Base-by-base conservation (phyloP, 1,140 invertebrate species). In the Aphelinus certus region DNA sequence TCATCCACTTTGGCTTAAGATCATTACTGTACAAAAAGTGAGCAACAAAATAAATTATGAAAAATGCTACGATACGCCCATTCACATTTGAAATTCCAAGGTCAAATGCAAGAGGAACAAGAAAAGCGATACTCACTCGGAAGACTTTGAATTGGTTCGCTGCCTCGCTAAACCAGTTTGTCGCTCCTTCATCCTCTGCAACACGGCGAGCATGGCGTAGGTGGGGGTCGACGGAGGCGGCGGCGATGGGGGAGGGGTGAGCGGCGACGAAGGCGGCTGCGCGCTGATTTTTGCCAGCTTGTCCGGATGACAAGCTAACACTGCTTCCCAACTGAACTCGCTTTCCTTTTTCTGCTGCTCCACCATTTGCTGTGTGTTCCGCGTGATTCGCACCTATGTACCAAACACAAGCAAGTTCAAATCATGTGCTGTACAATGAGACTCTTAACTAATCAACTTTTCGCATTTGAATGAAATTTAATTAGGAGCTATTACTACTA, bases 161-260 rank as follows among this genome's bases (percentile, higher is more conserved):
- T 83, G 80, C 68, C 77, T 84, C 42, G 79, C 76, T 48, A 78
- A 61, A 53, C 81, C 78, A n/a, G 81, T 79, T 76, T 83, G 83
- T 74, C 78, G 82, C 26, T 88, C 84, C 70, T 87, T 89, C 79
- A 87, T 89, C 71, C 76, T 85, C 66, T 86, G 83, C 74, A 89
- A 79, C 46, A 89, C 83, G n/a, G 84, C 79, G 6, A 90, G 76
- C 89, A 90, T 90, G 1, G 89, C 89, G 46, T 89, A 89, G 2
- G 89, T 90, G 7, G 89, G 89, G 42, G 85, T 70, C 9, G 84
- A 80, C 1, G 81, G 79, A 45, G 81, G 73, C 43, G 77, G 47
- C 4, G 83, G 84, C 45, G 84, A 83, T 3, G 86, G 83, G 64
- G 85, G 85, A 2, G 87, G 87, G 26, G 86, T 85, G 26, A 85